Conservation (phyloP, 2,888 invertebrate species). For the Epiperipatus broadwayi region DNA sequence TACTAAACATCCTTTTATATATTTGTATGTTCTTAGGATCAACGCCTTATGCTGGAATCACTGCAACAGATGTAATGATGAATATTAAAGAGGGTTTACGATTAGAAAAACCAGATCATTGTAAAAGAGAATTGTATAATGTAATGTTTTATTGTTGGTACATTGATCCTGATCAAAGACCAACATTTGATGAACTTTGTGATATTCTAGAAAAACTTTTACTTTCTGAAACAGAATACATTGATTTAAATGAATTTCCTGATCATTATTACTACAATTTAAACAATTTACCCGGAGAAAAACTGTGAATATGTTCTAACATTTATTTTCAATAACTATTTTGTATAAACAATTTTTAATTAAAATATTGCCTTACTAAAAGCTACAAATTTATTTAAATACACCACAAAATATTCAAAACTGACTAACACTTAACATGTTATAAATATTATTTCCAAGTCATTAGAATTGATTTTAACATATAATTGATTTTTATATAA, state of each 20-base stretch:
- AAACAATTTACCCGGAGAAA: no score
- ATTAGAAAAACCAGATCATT: slow-evolving; percentile 78
- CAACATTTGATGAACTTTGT: slow-evolving; percentile 62
- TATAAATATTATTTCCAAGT: no score
- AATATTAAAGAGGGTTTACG: slow-evolving; percentile 72
- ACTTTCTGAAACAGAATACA: slow-evolving; percentile 76
- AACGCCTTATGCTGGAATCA: slow-evolving; percentile 80
- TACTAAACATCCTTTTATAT: no score
- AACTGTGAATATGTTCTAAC: no score
- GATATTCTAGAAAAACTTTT: slow-evolving; percentile 59
- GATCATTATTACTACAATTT: slow-evolving; percentile 57
- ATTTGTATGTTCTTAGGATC: slow-evolving; percentile 52
- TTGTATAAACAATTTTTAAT: no score
- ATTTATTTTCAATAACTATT: no score
- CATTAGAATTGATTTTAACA: no score
- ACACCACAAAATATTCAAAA: no score
- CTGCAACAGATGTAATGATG: slow-evolving; percentile 71
- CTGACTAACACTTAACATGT: no score
- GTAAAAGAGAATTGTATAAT: slow-evolving; percentile 73
- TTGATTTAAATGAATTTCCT: slow-evolving; percentile 73
- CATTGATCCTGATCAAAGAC: slow-evolving; percentile 57
- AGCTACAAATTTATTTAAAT: no score
- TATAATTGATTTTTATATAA: no score
- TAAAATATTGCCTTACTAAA: no score
- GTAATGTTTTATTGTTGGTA: slow-evolving; percentile 95